phyloP scores from a whole-genome alignment of 2,113 vertebrate genomes.

The Brachyhypopomus gauderio region DNA sequence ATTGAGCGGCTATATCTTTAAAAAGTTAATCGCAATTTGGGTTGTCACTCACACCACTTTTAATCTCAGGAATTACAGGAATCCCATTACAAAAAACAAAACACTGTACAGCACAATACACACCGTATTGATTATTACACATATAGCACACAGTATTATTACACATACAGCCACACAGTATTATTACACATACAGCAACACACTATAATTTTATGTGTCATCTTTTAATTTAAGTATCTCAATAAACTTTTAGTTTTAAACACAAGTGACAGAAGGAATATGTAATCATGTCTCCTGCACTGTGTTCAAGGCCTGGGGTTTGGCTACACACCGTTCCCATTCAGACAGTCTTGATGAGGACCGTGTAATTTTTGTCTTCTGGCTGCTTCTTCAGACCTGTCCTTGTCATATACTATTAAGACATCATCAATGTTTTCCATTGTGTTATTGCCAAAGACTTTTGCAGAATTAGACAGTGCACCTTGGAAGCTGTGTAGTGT shows the following conservation, averaged over 20 bases:
- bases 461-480: neutral
- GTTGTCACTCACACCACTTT: too few species aligned
- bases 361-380: neutral
- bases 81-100: too few species aligned
- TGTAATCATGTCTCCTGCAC: conserved; percentile 26
- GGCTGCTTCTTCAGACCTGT: neutral
- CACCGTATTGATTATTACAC: too few species aligned
- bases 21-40: too few species aligned
- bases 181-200: too few species aligned
- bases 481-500: neutral
- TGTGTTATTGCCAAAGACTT: neutral
- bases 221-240: neutral
- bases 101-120: too few species aligned
- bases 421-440: neutral
- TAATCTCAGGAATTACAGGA: too few species aligned
- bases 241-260: neutral
- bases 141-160: too few species aligned
- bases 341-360: neutral
- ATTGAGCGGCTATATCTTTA: too few species aligned
- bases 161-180: too few species aligned
- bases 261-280: neutral
- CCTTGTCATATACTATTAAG: conserved; percentile 2
- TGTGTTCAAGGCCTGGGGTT: neutral
- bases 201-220: too few species aligned
- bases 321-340: neutral